Evolutionary conservation across 64 coral and sea anemone species (phyloP).

Genomic region (Anthopleura sola): DNA sequence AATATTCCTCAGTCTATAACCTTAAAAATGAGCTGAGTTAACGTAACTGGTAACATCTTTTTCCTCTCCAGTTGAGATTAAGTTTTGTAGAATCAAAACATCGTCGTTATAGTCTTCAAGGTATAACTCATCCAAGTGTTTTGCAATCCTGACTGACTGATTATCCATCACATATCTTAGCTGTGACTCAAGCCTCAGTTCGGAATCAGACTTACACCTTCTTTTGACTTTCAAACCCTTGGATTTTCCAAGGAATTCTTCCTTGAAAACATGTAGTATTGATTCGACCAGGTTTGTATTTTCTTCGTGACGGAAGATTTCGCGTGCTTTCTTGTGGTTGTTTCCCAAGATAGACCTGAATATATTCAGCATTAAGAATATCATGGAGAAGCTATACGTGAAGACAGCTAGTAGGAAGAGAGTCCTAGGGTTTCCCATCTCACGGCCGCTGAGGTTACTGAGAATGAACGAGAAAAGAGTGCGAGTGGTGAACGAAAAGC

Average conservation of each 20-base stretch:
- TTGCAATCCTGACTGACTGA: conserved; percentile 40
- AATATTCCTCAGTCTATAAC: too few species aligned
- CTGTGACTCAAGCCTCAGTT: conserved; percentile 35
- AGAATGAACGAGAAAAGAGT: conserved; percentile 48
- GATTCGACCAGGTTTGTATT: conserved; percentile 14
- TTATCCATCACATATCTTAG: conserved; percentile 44
- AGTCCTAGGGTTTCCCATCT: conserved; percentile 9
- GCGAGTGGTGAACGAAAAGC: conserved; percentile 39
- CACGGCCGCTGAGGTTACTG: conserved; percentile 24
- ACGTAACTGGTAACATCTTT: neutral
- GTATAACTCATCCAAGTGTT: conserved; percentile 43
- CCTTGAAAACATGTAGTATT: conserved; percentile 23
- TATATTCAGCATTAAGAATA: conserved; percentile 55
- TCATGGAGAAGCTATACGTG: conserved; percentile 37
- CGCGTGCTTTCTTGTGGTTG: conserved; percentile 32
- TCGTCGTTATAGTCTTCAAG: conserved; percentile 47
- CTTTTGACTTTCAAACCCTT: neutral
- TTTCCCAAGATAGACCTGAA: conserved; percentile 43
- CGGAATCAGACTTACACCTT: conserved; percentile 28
- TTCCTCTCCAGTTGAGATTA: neutral
- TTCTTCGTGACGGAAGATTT: conserved; percentile 7
- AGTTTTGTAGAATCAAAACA: neutral
- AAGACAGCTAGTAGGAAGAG: neutral
- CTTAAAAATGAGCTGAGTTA: neutral
- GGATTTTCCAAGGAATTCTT: neutral